Base-by-base conservation (phyloP, 2,797 vertebrate genomes). In the Xerus rutilus region DNA sequence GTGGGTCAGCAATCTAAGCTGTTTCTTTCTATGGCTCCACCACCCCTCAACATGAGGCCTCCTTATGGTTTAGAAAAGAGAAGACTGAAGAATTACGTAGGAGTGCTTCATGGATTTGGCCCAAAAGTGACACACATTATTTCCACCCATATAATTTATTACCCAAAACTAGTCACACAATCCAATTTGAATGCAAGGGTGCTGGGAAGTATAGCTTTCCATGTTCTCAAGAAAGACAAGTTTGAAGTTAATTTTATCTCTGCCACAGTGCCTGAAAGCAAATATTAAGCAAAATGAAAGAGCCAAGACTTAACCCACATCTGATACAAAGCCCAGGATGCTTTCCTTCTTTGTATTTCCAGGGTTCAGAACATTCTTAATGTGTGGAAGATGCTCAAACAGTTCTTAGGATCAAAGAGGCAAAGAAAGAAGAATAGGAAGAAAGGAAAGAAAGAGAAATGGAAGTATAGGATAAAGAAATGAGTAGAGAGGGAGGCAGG, bases 211-310 rank as follows among this genome's bases (percentile, higher is more conserved):
- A 78, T 18, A 91, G 45, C 69, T 94, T 89, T 92, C 45, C 13
- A 45, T 74, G 35, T 82, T 91, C 65, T 30, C n/a, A 94, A 96
- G 92, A 90, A 91, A 95, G 64, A 88, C 21, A 39, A 90, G 90
- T 85, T 88, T 94, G 64, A 83, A 91, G 93, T 88, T 49, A 47
- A 85, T 49, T 84, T 92, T 85, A 3, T 94, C 43, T 87, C 25
- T 83, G 23, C 54, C 18, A 21, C 13, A 30, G 67, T 90, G 35
- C 1, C n/a, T 7, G 77, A 83, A 28, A 69, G 92, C 52, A 95
- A 90, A 74, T 23, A 93, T 59, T 54, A 96, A 87, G 86, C 28
- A 86, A 86, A 96, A 59, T 57, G 25, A 89, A 86, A 91, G 30
- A 77, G 43, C 28, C 93, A 86, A 92, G 54, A 49, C 76, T 67